Percentiles rank a stretch among this genome's conserved stretches.
Conservation (phyloP, 2,797 vertebrate genomes). For the Cyprinodon diabolis region DNA sequence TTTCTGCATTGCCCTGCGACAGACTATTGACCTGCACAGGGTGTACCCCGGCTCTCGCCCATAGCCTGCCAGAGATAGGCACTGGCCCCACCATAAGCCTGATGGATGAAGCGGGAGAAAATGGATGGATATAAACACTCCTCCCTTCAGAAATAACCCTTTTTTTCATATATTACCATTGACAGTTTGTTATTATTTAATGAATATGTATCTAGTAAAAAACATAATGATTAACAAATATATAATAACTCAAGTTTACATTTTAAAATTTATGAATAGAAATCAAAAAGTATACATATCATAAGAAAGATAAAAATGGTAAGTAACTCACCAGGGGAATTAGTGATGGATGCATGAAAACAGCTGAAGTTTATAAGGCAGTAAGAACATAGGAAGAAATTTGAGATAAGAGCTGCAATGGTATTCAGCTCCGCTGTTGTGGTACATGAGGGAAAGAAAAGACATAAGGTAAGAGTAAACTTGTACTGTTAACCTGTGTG, state of each 20-base stretch:
- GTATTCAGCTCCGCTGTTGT: constrained; percentile 75
- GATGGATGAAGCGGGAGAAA: too few species aligned
- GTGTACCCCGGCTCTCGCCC: too few species aligned
- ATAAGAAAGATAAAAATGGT: not conserved
- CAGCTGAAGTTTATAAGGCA: constrained; percentile 84
- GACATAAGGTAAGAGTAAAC: not conserved
- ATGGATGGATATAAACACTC: not conserved
- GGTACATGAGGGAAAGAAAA: not conserved
- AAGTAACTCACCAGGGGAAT: constrained; percentile 75
- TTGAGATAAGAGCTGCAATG: constrained; percentile 80
- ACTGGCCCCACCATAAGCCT: too few species aligned
- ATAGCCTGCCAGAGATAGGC: too few species aligned
- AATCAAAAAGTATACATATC: not conserved
- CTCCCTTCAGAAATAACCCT: not conserved
- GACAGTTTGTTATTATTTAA: not conserved
- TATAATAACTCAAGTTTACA: too few species aligned
- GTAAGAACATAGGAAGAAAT: constrained; percentile 85
- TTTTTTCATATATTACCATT: not conserved
- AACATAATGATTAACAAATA: not conserved
- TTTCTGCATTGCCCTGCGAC: too few species aligned
- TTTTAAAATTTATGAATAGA: not conserved
- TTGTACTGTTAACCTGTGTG: not conserved
- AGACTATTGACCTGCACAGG: too few species aligned
- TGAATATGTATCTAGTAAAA: too few species aligned
- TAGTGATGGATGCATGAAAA: constrained; percentile 82